These are phyloP conservation scores for Himalopsyche tibetana DNA, from an alignment of 2,888 invertebrate species.

Conservation along the genomic window DNA sequence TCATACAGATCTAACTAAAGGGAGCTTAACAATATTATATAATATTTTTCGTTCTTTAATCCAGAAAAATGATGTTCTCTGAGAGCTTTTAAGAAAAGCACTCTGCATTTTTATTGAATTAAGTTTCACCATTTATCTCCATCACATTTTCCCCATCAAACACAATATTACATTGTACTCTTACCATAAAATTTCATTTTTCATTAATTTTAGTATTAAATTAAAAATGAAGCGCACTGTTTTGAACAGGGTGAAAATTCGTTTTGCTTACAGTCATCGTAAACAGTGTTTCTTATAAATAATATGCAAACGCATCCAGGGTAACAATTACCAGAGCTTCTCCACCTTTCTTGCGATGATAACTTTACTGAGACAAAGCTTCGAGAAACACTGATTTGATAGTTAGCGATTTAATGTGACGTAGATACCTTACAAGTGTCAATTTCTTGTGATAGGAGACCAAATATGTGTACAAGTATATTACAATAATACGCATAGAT, in stretches of 20 bases:
- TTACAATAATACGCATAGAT: constrained; percentile 15
- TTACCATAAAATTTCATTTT: not conserved
- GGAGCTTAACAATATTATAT: too few species aligned
- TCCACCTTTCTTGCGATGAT: not conserved
- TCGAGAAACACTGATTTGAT: constrained; percentile 34
- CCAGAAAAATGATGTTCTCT: too few species aligned
- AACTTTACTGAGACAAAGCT: constrained; percentile 7
- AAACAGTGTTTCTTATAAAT: constrained; percentile 19
- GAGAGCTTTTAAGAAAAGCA: too few species aligned
- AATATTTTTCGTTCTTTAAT: too few species aligned
- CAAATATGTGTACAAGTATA: constrained; percentile 66
- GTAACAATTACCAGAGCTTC: constrained; percentile 9
- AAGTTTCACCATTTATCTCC: too few species aligned
- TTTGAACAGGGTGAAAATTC: not conserved
- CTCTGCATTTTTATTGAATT: too few species aligned
- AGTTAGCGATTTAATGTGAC: constrained; percentile 62
- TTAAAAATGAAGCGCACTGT: not conserved
- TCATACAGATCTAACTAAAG: too few species aligned
- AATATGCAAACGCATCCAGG: not conserved
- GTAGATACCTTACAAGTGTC: constrained; percentile 68
- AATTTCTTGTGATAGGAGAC: constrained; percentile 75
- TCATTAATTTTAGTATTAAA: constrained; percentile 8
- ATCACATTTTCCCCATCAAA: too few species aligned
- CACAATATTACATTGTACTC: not conserved
- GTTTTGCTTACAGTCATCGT: not conserved